Evolutionary conservation across 2,888 invertebrate genomes (phyloP), one percentile per base, ranked within the genome.

Genomic region (Lasioglossum malachurum): DNA sequence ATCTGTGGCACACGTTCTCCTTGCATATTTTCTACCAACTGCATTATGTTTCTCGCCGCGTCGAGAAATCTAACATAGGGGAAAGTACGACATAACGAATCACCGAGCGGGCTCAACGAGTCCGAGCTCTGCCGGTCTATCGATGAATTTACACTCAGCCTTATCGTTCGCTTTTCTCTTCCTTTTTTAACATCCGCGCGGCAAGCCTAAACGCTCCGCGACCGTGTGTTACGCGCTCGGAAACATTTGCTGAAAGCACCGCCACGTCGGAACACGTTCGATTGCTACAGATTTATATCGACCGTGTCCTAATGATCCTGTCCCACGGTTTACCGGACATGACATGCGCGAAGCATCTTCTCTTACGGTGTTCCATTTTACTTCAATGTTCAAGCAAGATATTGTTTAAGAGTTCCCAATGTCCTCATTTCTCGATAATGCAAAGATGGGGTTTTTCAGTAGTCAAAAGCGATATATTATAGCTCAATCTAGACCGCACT

Each of bases 81-180:
- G 90, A 90, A 90, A 90, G 89, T 90, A 77, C 87, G 80, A 83
- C 80, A 74, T 88, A 90, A 88, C 90, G 90, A 88, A 90, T 90
- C 83, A 79, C 78, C 83, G 27, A 60, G 53, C 78, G 31, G 78
- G 69, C 44, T 79, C 46, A 79, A 76, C 82, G 78, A 53, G 35
- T 64, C 77, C 79, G 38, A 38, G 60, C 49, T 35, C 57, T 57
- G 23, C 53, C 71, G 76, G 71, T 60, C 72, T 83, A 72, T 88
- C 82, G 85, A 79, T 77, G 76, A 77, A 88, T 88, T 84, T 86
- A 75, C 69, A n/a, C 38, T 14, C 69, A 35, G 64, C 57, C 27
- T 76, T 84, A 81, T 78, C 67, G 69, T 46, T 64, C n/a, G 16
- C 14, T 23, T 67, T 46, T 2, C 71, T 27, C 44, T 2, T 12